These are phyloP conservation scores for Uria aalge DNA, from an alignment of 2,113 vertebrate species.

Conservation along the genomic window DNA sequence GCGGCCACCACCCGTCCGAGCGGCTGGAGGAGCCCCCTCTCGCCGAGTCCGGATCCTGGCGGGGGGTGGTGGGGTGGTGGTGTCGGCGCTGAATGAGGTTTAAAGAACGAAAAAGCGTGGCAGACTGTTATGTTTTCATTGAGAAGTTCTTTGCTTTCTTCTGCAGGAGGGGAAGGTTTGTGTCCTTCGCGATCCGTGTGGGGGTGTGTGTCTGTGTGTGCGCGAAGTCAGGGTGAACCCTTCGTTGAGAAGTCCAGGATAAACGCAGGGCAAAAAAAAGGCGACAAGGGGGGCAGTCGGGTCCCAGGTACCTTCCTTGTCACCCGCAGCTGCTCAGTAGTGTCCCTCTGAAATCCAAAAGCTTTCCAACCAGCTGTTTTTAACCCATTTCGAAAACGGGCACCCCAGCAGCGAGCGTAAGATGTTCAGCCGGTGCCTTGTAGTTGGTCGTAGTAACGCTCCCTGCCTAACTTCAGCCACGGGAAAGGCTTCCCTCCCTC, in stretches of 20 bases:
- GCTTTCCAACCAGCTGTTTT: not conserved
- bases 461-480: not conserved
- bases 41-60: too few relatives aligned
- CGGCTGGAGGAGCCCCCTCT: fast-evolving
- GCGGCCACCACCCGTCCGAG: fast-evolving
- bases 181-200: fast-evolving
- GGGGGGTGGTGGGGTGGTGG: too few relatives aligned
- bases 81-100: not conserved
- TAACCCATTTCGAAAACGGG: not conserved
- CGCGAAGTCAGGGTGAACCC: not conserved
- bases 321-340: not conserved
- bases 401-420: fast-evolving
- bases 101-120: not conserved
- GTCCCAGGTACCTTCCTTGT: not conserved
- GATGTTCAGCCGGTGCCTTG: fast-evolving
- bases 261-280: not conserved
- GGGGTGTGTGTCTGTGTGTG: too few relatives aligned
- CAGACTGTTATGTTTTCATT: fast-evolving
- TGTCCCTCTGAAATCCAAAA: not conserved
- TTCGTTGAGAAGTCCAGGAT: not conserved
- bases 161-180: not conserved
- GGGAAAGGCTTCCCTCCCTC: not conserved
- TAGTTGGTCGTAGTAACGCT: too few relatives aligned
- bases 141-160: too few relatives aligned
- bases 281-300: too few relatives aligned